Evolutionary conservation across 1,140 invertebrate species (phyloP).

Genomic region (Coboldia fuscipes): DNA sequence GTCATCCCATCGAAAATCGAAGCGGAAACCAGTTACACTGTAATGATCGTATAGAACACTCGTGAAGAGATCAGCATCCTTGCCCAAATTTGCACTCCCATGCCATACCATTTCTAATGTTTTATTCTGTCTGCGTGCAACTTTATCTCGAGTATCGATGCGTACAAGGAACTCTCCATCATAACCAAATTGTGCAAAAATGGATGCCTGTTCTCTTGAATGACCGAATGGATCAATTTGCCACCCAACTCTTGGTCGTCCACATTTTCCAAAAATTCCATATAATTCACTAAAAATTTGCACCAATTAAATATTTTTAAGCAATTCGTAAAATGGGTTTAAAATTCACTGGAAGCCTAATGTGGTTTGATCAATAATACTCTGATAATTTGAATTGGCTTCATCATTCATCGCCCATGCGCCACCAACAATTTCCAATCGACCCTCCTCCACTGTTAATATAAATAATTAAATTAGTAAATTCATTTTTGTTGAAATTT

Average conservation of each 20-base stretch:
- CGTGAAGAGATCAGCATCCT: conserved; percentile 39
- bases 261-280: conserved; percentile 68
- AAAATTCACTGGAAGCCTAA: conserved; percentile 26
- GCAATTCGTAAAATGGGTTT: background rate
- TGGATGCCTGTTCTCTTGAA: conserved; percentile 56
- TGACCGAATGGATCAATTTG: conserved; percentile 92
- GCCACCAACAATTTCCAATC: conserved; percentile 72
- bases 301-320: background rate
- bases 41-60: conserved; percentile 58
- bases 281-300: conserved; percentile 25
- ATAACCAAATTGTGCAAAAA: conserved; percentile 66
- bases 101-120: conserved; percentile 75
- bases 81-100: conserved; percentile 41
- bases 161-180: conserved; percentile 78
- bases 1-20: conserved; percentile 64
- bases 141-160: conserved; percentile 76
- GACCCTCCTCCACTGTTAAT: conserved; percentile 36
- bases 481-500: conserved; percentile 65
- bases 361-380: conserved; percentile 85
- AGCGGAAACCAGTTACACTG: conserved; percentile 66
- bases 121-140: conserved; percentile 30
- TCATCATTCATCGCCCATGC: conserved; percentile 92
- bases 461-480: background rate
- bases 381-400: conserved; percentile 76
- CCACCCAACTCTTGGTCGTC: conserved; percentile 62